Evolutionary conservation across 2,888 invertebrate species (phyloP).

Genomic region (Apoda limacodes): DNA sequence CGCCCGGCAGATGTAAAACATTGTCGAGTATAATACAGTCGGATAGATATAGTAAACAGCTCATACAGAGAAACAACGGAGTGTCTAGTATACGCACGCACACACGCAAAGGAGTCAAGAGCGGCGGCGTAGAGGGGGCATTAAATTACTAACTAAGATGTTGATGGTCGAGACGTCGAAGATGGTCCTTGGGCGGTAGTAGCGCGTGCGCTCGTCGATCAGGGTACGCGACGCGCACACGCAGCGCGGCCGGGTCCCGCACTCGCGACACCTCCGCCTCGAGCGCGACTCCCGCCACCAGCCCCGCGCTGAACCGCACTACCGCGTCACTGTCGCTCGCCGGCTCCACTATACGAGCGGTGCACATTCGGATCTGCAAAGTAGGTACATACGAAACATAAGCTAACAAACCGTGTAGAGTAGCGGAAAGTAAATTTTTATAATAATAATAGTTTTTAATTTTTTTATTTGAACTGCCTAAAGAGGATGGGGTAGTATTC

Average conservation of each 20-base stretch:
- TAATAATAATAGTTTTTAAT: too few species aligned
- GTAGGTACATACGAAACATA: too few species aligned
- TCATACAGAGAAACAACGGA: too few species aligned
- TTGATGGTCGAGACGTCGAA: slow-evolving; percentile 77
- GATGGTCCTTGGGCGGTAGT: slow-evolving; percentile 81
- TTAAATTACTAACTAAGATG: slow-evolving; percentile 34
- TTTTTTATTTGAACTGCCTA: too few species aligned
- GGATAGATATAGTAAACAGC: too few species aligned
- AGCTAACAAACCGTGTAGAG: too few species aligned
- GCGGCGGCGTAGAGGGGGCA: background rate
- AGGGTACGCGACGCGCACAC: slow-evolving; percentile 91
- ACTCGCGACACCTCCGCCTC: slow-evolving; percentile 89
- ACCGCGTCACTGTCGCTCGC: slow-evolving; percentile 81
- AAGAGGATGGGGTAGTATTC: too few species aligned
- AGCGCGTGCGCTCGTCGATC: slow-evolving; percentile 90
- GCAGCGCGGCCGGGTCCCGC: slow-evolving; percentile 76
- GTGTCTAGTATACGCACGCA: too few species aligned
- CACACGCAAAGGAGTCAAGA: too few species aligned
- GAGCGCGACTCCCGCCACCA: slow-evolving; percentile 87
- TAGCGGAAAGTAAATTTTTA: too few species aligned
- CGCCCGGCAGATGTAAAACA: too few species aligned
- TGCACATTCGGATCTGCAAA: slow-evolving; percentile 79
- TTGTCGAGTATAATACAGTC: too few species aligned
- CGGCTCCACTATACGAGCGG: slow-evolving; percentile 86
- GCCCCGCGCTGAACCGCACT: slow-evolving; percentile 92